A percentile compares a stretch with the other conserved stretches of the same genome.
Evolutionary conservation across 2,797 vertebrate genomes (phyloP).

Genomic region (Erpetoichthys calabaricus): DNA sequence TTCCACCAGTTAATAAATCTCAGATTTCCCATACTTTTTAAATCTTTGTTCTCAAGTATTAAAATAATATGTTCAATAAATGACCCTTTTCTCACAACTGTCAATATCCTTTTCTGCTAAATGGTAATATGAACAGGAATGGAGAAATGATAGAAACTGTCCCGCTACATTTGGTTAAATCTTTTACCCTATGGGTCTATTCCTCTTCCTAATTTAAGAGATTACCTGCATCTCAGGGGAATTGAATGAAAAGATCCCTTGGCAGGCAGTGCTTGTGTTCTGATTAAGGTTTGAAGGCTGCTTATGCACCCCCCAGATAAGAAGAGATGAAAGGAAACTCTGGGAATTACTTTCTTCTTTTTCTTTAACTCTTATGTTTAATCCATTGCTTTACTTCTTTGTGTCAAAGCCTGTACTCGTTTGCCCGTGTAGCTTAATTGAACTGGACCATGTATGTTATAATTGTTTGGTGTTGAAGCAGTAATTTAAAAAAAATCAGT

Average conservation of each 20-base stretch:
- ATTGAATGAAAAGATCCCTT: slow-evolving; percentile 17
- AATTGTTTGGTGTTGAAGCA: too few relatives aligned
- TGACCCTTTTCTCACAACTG: too few relatives aligned
- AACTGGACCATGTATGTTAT: slow-evolving; percentile 3
- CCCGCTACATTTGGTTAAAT: slow-evolving; percentile 11
- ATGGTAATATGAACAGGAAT: too few relatives aligned
- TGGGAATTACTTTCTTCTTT: slow-evolving; percentile 27
- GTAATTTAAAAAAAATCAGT: too few relatives aligned
- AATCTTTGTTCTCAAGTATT: too few relatives aligned
- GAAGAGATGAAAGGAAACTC: slow-evolving; percentile 43
- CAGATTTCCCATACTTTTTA: too few relatives aligned
- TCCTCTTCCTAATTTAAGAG: slow-evolving; percentile 33
- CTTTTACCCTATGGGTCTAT: slow-evolving; percentile 26
- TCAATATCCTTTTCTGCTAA: too few relatives aligned
- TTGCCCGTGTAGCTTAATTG: slow-evolving; percentile 25
- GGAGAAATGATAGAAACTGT: too few relatives aligned
- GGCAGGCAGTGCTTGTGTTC: slow-evolving; percentile 25
- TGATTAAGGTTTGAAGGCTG: slow-evolving; percentile 45
- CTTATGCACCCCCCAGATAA: slow-evolving; percentile 42
- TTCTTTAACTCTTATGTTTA: slow-evolving; percentile 20
- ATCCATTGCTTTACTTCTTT: slow-evolving; percentile 15
- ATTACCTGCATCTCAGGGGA: slow-evolving; percentile 35
- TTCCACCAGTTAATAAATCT: too few relatives aligned
- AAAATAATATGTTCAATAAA: too few relatives aligned
- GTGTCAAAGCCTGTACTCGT: slow-evolving; percentile 19